Evolutionary conservation across 2,797 vertebrate genomes (phyloP), one percentile per base, ranked within the genome.

Genomic region (Synanceia verrucosa): DNA sequence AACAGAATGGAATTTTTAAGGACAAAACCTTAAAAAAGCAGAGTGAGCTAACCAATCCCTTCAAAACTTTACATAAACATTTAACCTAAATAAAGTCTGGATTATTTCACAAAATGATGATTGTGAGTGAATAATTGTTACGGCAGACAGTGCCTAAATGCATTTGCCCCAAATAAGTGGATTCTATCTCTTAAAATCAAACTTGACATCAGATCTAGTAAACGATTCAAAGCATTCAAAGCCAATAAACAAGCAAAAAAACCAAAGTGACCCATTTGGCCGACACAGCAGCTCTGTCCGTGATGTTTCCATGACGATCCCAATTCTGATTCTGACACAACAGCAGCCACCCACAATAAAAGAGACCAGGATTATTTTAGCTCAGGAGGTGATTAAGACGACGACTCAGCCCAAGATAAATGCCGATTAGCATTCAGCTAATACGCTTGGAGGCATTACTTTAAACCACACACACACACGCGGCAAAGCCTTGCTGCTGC

Each of bases 291-390:
- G 51, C 60, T 60, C 46, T 2, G 43, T 43, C 55, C 41, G 8
- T 76, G 66, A 50, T 6, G 81, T 79, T 84, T 84, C 79, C 84
- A 78, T 78, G 81, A 50, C 50, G 36, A 74, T 67, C 16, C 50
- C 1, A 4, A 65, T 46, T 34, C 53, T 14, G 24, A 55, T n/a
- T 52, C 41, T n/a, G n/a, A n/a, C n/a, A n/a, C n/a, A n/a, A 60
- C 72, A 53, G 52, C 47, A 56, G 6, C 24, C 34, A 0, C 3
- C 33, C 7, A n/a, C 4, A 29, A 19, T 19, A 11, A 19, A 23
- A 28, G 10, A 60, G 33, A 28, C 1, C 10, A 18, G 61, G 52
- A 51, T 60, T 33, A 73, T 67, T 57, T 76, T 16, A 65, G 57
- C 62, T 43, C 47, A 16, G 19, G 46, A 67, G 9, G 13, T 31